Evolutionary conservation across 2,797 vertebrate genomes (phyloP).

Genomic region (Eutrigla gurnardus): DNA sequence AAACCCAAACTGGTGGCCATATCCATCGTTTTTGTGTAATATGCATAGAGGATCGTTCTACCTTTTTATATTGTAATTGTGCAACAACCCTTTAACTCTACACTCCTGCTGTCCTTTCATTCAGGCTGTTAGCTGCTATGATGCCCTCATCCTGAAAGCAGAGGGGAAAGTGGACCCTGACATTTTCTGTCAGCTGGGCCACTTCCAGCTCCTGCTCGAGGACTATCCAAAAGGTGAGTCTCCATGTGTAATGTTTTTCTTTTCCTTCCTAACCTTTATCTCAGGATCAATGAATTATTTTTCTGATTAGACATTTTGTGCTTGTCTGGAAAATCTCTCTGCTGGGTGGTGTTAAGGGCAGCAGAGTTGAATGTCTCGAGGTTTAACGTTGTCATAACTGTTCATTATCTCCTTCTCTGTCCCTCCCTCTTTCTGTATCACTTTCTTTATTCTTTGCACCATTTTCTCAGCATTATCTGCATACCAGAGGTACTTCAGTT

Average conservation of each 20-base stretch:
- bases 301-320: conserved; percentile 2
- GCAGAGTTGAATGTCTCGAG: conserved; percentile 14
- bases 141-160: conserved; percentile 95
- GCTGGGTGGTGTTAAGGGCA: background rate
- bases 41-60: background rate
- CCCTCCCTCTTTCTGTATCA: conserved; percentile 37
- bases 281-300: background rate
- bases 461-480: conserved; percentile 94
- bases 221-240: conserved; percentile 97
- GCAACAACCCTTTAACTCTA: background rate
- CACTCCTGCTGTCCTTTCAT: background rate
- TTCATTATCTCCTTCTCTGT: background rate
- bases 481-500: conserved; percentile 99
- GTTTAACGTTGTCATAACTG: conserved; percentile 18
- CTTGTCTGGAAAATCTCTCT: background rate
- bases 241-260: background rate
- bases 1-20: background rate
- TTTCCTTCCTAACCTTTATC: background rate
- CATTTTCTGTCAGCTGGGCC: conserved; percentile 98
- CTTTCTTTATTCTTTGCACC: conserved; percentile 60
- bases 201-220: conserved; percentile 98
- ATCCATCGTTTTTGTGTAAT: background rate
- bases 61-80: background rate
- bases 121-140: conserved; percentile 95
- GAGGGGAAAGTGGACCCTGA: conserved; percentile 98